Evolutionary conservation across 2,797 vertebrate species (phyloP), one percentile per base, ranked within the genome.

Genomic region (Lithobates sylvaticus): DNA sequence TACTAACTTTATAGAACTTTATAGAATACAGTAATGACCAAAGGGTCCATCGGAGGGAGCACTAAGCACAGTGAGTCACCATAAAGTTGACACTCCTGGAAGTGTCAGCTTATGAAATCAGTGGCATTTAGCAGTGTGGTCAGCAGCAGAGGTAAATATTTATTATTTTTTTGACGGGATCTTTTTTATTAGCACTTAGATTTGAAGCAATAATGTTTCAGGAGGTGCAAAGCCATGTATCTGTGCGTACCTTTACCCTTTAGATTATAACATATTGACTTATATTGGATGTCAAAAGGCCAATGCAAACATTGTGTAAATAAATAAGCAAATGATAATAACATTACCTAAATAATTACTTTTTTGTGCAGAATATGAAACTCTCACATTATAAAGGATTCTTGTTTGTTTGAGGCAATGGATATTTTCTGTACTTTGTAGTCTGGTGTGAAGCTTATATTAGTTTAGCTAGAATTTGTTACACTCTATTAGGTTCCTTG

Each of bases 401-500:
- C 54, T 42, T 82, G 47, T 71, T 74, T 83, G 75, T 68, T 78
- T 54, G 69, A 74, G 26, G 76, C 58, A 54, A n/a, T 34, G 36
- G 80, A 78, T 83, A 83, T 78, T 78, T 54, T 87, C 70, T 73
- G 69, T 34, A 68, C 76, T 69, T 76, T 68, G 36, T 79, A 73
- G 75, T 83, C 64, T 83, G 74, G 64, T 78, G 76, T 58, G 69
- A 78, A 74, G 69, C 58, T 61, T 73, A 58, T 87, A 83, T 78
- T 75, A 87, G 69, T 87, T 83, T 87, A 74, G 80, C 76, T 74
- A 58, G 81, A 87, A 83, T 87, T 87, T 70, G 69, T 79, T 83
- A 83, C 76, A 83, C 76, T 87, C 81, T 78, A 86, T 83, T 87
- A 87, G 76, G 29, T 87, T 86, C 44, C 81, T 87, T 83, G 75